Conservation (phyloP, 2,888 invertebrate species). For the Himalopsyche kuldschensis region DNA sequence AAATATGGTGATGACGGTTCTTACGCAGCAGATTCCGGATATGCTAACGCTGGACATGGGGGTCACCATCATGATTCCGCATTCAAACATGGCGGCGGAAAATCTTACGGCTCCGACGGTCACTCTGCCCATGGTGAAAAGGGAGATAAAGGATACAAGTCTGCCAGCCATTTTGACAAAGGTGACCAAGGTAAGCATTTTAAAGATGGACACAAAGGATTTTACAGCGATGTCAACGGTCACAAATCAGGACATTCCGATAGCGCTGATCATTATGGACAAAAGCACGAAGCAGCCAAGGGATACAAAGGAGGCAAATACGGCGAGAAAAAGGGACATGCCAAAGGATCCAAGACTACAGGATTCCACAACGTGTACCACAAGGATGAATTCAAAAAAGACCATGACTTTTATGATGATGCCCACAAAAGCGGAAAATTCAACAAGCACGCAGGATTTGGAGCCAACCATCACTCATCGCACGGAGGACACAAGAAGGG, state of each 20-base stretch:
- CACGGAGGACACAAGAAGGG: slow-evolving; percentile 63
- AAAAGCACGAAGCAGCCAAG: slow-evolving; percentile 57
- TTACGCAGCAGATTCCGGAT: slow-evolving; percentile 14
- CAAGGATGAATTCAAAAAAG: slow-evolving; percentile 78
- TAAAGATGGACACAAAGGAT: slow-evolving; percentile 58
- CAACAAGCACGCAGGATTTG: slow-evolving; percentile 63
- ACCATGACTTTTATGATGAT: slow-evolving; percentile 75
- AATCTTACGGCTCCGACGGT: slow-evolving; percentile 54
- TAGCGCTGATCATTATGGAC: slow-evolving; percentile 59
- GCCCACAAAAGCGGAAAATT: slow-evolving; percentile 68
- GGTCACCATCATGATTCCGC: slow-evolving; percentile 19
- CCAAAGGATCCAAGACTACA: slow-evolving; percentile 70
- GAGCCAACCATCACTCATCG: slow-evolving; percentile 58
- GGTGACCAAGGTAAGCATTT: slow-evolving; percentile 61
- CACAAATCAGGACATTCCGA: slow-evolving; percentile 60
- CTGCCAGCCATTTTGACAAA: slow-evolving; percentile 58
- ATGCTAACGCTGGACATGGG: slow-evolving; percentile 24
- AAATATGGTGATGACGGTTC: neutral
- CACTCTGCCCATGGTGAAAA: slow-evolving; percentile 60
- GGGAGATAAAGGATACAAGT: slow-evolving; percentile 60
- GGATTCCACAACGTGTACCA: slow-evolving; percentile 74
- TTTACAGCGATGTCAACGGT: slow-evolving; percentile 58
- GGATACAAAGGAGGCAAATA: slow-evolving; percentile 61
- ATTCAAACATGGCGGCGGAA: slow-evolving; percentile 49
- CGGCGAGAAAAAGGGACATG: slow-evolving; percentile 62